Percentiles rank a stretch among this genome's conserved stretches.
These are phyloP conservation scores for Microcebus lehilahytsara DNA, from an alignment of 2,113 vertebrate species.

Conservation along the genomic window DNA sequence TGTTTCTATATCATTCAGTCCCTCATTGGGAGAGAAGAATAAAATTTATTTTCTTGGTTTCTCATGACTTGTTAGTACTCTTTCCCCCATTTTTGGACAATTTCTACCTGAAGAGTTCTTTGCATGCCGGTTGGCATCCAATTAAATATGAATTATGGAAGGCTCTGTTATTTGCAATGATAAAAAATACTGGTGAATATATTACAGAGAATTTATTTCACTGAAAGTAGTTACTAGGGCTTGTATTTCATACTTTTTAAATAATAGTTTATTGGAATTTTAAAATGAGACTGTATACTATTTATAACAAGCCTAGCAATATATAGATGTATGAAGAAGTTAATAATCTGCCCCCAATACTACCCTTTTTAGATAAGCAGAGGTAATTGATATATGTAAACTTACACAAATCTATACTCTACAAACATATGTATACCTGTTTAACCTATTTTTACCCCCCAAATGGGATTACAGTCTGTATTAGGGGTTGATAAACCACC, in stretches of 20 bases:
- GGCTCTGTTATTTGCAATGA: neutral
- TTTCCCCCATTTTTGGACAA: neutral
- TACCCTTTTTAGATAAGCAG: neutral
- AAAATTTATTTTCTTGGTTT: conserved; percentile 10
- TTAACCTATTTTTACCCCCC: neutral
- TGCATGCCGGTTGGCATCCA: neutral
- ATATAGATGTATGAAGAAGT: neutral
- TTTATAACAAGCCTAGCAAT: neutral
- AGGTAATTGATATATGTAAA: neutral
- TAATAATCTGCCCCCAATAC: neutral
- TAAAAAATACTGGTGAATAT: conserved; percentile 19
- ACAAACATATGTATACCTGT: neutral
- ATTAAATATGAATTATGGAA: conserved; percentile 41
- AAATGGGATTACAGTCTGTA: neutral
- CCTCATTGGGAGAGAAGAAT: neutral
- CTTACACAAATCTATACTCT: neutral
- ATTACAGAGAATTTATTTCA: conserved; percentile 25
- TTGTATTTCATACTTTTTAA: neutral
- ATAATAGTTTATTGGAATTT: conserved; percentile 21
- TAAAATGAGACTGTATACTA: neutral
- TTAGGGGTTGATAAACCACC: neutral
- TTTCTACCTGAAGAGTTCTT: conserved; percentile 29
- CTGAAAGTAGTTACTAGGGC: neutral
- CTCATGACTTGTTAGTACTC: neutral
- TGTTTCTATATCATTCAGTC: neutral